These are phyloP conservation scores for Papilio demoleus DNA, from an alignment of 2,888 invertebrate genomes.

Conservation along the genomic window DNA sequence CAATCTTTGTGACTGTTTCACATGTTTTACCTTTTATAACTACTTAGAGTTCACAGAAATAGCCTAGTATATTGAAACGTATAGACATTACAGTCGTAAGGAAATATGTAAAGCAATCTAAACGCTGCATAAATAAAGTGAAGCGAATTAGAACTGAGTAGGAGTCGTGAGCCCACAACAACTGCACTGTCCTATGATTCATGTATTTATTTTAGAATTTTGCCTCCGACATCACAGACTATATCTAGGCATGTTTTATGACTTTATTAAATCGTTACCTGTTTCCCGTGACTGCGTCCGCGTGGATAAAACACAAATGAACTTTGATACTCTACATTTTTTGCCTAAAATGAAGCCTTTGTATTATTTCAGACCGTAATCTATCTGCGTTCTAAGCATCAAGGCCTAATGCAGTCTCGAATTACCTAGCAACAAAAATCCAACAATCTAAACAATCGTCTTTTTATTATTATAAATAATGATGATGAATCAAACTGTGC, in stretches of 20 bases:
- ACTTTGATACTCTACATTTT: too few relatives aligned
- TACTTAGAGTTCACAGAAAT: neutral
- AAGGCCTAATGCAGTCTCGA: too few relatives aligned
- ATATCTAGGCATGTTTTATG: constrained; percentile 15
- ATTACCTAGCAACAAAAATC: too few relatives aligned
- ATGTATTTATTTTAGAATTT: constrained; percentile 32
- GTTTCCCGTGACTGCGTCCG: neutral
- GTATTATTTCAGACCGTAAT: neutral
- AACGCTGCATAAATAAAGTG: constrained; percentile 20
- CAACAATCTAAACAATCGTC: too few relatives aligned
- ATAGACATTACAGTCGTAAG: constrained; percentile 11
- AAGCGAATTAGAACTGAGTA: constrained; percentile 37
- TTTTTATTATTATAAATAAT: too few relatives aligned
- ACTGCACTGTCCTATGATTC: constrained; percentile 32
- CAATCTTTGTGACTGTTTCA: too few relatives aligned
- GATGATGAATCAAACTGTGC: too few relatives aligned
- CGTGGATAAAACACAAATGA: too few relatives aligned
- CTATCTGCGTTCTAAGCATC: neutral
- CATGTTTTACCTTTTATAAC: neutral
- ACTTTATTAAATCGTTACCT: neutral
- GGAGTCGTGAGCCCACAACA: constrained; percentile 35
- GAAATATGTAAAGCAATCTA: constrained; percentile 23
- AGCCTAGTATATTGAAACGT: constrained; percentile 4
- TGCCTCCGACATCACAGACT: constrained; percentile 8
- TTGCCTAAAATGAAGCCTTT: neutral